These are phyloP conservation scores for Chromobotia macracanthus DNA, from an alignment of 2,797 vertebrate species.

Conservation along the genomic window DNA sequence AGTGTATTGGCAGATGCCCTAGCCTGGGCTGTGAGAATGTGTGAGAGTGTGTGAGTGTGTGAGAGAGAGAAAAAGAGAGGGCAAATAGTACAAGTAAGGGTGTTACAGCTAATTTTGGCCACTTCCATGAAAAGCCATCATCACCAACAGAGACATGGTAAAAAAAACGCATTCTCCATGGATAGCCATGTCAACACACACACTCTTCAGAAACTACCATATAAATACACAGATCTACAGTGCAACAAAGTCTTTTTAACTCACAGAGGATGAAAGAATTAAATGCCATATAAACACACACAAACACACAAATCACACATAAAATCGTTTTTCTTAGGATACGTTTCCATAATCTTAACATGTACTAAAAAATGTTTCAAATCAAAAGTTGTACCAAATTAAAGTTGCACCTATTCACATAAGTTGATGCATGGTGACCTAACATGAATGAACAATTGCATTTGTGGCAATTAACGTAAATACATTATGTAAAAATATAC, in stretches of 20 bases:
- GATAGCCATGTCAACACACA: neutral
- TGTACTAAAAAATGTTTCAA: no score
- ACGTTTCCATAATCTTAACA: no score
- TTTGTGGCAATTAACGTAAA: no score
- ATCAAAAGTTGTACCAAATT: no score
- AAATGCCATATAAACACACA: neutral
- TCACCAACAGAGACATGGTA: slow-evolving; percentile 17
- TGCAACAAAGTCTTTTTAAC: neutral
- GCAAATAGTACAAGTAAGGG: slow-evolving; percentile 6
- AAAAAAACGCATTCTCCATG: slow-evolving; percentile 28
- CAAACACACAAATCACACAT: neutral
- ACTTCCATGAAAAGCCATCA: slow-evolving; percentile 24
- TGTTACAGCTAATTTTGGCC: slow-evolving; percentile 42
- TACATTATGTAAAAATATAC: no score
- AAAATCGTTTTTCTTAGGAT: no score
- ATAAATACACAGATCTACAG: slow-evolving; percentile 6
- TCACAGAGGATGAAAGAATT: neutral
- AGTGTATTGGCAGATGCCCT: slow-evolving; percentile 35
- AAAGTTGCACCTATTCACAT: no score
- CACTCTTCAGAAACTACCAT: neutral
- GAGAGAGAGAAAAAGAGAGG: no score
- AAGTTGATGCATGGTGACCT: no score
- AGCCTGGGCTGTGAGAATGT: slow-evolving; percentile 26
- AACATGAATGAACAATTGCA: no score
- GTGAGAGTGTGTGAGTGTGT: no score